phyloP scores from a whole-genome alignment of 1,140 invertebrate species.

The Solen grandis region DNA sequence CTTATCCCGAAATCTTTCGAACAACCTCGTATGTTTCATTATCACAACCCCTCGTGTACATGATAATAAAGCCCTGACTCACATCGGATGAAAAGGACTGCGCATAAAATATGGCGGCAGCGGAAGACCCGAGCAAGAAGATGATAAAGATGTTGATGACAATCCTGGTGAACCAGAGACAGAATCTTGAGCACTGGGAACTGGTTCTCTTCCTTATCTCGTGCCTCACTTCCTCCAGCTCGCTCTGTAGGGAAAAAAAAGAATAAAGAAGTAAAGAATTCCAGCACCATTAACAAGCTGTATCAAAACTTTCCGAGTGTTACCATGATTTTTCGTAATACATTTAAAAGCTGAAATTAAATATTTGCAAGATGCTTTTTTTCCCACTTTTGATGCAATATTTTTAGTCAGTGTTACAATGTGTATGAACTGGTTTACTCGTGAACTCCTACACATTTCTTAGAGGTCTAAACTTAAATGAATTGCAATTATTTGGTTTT shows the following conservation, averaged over 20 bases:
- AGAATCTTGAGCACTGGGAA: neutral
- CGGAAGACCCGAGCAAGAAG: conserved; percentile 9
- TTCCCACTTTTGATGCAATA: no score
- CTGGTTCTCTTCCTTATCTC: conserved; percentile 9
- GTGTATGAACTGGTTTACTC: no score
- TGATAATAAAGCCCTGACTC: no score
- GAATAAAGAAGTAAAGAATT: neutral
- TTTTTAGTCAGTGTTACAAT: no score
- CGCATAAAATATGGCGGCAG: conserved; percentile 39
- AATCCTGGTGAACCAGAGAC: conserved; percentile 27
- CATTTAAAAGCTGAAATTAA: no score
- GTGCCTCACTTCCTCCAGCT: conserved; percentile 33
- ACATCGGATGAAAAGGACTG: conserved; percentile 39
- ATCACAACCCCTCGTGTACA: no score
- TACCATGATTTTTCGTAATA: neutral
- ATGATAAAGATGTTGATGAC: conserved; percentile 35
- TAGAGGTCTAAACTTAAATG: no score
- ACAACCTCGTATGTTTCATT: no score
- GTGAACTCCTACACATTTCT: no score
- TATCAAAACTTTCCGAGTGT: neutral
- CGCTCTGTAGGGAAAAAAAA: neutral
- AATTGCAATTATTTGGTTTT: no score
- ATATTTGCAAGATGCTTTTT: no score
- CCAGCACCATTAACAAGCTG: neutral
- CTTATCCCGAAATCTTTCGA: no score